Base-by-base conservation (phyloP, 2,888 invertebrate species). In the Agrotis puta region DNA sequence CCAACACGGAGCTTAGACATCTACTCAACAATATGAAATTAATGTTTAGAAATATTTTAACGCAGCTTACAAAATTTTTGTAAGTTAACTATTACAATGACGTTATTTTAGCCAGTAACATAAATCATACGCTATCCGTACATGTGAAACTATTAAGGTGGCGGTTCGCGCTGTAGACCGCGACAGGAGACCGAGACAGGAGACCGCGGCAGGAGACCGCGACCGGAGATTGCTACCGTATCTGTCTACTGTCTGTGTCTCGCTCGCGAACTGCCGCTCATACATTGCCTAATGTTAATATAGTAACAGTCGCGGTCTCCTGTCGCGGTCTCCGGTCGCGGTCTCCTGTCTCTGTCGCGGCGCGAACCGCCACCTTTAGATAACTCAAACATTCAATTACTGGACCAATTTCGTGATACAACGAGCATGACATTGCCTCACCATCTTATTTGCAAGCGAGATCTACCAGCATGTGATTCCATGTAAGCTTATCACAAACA, bases 391-490 rank as follows among this genome's bases (percentile, higher is more conserved):
- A 45, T 22, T 24, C 1, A 54, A 20, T 22, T 50, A 20, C 7
- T 67, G 33, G 20, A 43, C 39, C 56, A 18, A 54, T 47, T 39
- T 50, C 22, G 3, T 58, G 50, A 51, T 33, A n/a, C 7, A 61
- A 66, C 33, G 11, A 64, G 82, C 79, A 77, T 79, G 72, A 50
- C 22, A 56, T 47, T 50, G 67, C 67, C 59, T 67, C 51, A 11
- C 20, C 56, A 64, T 81, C 27, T 67, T 67, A 45, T 67, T 71
- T 81, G 57, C 66, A 62, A 68, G 68, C 62, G 69, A 70, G 54
- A 75, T 56, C 24, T 68, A 54, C 65, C 71, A 69, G 79, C 79
- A 79, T 79, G 82, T 76, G 14, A 62, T 69, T 63, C 68, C 27
- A 69, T 64, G 57, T 74, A 68, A 47, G 79, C 82, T 81, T 79